These are phyloP conservation scores for Phoxinus dragarum DNA, from an alignment of 2,797 vertebrate genomes.

Conservation along the genomic window DNA sequence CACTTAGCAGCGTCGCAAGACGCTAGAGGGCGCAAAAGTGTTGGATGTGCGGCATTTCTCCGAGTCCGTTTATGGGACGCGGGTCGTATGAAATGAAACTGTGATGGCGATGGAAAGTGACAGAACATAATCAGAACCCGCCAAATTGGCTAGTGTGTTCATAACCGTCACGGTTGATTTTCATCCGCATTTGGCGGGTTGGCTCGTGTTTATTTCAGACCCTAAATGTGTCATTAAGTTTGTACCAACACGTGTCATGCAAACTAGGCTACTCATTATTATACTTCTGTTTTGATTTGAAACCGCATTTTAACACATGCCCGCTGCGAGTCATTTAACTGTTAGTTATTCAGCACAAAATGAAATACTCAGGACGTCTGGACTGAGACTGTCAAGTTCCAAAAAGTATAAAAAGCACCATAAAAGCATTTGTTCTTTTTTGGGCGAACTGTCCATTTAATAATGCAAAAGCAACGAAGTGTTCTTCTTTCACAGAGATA, in stretches of 20 bases:
- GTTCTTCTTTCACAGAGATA: no score
- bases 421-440: no score
- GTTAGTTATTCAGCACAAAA: background rate
- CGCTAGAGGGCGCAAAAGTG: background rate
- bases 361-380: background rate
- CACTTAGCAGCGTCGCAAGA: background rate
- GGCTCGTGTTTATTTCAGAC: background rate
- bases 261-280: background rate
- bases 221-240: background rate
- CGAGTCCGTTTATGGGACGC: background rate
- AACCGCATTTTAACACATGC: background rate
- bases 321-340: background rate
- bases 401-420: no score
- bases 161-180: background rate
- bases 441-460: no score
- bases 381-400: no score
- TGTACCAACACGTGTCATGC: background rate
- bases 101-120: background rate
- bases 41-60: background rate
- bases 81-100: background rate
- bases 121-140: background rate
- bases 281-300: background rate
- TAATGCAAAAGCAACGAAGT: no score
- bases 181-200: background rate
- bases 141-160: background rate